Evolutionary conservation across 2,113 vertebrate species (phyloP).

Genomic region (Grammomys surdaster): DNA sequence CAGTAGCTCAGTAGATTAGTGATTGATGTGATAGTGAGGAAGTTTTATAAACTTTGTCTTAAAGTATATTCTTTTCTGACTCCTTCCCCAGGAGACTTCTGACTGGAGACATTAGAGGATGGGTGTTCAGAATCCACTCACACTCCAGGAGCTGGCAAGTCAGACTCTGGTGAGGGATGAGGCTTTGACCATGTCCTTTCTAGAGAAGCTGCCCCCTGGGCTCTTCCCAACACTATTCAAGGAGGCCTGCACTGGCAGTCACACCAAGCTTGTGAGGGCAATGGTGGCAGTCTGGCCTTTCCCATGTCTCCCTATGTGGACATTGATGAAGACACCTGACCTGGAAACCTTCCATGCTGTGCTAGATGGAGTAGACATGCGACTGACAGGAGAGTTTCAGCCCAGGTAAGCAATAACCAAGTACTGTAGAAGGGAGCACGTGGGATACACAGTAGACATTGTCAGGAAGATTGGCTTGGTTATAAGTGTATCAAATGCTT

Average conservation of each 20-base stretch:
- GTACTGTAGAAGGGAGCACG: no score
- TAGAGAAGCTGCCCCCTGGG: neutral
- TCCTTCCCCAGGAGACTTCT: neutral
- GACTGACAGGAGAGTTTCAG: neutral
- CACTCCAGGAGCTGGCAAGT: neutral
- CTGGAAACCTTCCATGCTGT: neutral
- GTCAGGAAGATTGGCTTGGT: neutral
- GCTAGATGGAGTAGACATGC: neutral
- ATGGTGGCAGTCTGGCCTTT: neutral
- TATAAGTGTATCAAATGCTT: neutral
- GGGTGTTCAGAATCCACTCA: neutral
- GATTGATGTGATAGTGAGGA: neutral
- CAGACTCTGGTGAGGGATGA: neutral
- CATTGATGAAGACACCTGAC: neutral
- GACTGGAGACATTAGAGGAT: neutral
- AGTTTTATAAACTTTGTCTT: neutral
- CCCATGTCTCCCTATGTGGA: neutral
- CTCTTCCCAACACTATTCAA: neutral
- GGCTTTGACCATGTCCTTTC: neutral
- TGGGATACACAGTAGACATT: rapidly evolving
- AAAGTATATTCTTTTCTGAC: neutral
- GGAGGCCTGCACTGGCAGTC: neutral
- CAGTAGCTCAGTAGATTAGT: neutral
- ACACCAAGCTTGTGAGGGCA: neutral
- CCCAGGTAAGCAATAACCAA: neutral